phyloP scores from a whole-genome alignment of 1,140 invertebrate genomes.

The Sitobion miscanthi region DNA sequence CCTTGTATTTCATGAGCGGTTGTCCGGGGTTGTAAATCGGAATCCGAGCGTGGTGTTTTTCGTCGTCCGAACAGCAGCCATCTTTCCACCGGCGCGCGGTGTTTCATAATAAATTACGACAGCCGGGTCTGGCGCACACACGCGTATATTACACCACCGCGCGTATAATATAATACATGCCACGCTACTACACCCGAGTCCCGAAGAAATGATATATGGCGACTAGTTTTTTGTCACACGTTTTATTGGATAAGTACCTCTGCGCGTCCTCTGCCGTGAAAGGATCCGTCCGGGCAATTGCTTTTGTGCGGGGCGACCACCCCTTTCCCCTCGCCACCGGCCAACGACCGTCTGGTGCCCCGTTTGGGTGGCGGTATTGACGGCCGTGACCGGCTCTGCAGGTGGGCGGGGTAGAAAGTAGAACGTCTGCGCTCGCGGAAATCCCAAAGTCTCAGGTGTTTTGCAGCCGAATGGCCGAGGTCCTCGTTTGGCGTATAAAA shows the following conservation, averaged over 20 bases:
- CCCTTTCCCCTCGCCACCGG: neutral
- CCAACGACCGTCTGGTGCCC: neutral
- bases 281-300: neutral
- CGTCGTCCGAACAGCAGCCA: neutral
- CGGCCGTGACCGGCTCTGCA: neutral
- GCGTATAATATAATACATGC: no score
- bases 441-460: neutral
- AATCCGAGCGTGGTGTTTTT: slow-evolving; percentile 20
- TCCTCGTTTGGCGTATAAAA: neutral
- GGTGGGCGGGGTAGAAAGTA: neutral
- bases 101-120: slow-evolving; percentile 43
- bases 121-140: neutral
- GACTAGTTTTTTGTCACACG: neutral
- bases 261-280: neutral
- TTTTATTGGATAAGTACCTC: slow-evolving; percentile 32
- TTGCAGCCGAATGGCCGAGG: neutral
- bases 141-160: neutral
- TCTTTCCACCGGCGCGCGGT: neutral
- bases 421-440: neutral
- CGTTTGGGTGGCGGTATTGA: neutral
- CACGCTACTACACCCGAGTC: neutral
- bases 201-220: neutral
- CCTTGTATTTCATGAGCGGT: slow-evolving; percentile 29
- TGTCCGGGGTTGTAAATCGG: slow-evolving; percentile 24
- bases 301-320: neutral